A percentile compares a stretch with the other conserved stretches of the same genome.
phyloP scores from a whole-genome alignment of 2,888 invertebrate genomes.

The Coelinius sp. region DNA sequence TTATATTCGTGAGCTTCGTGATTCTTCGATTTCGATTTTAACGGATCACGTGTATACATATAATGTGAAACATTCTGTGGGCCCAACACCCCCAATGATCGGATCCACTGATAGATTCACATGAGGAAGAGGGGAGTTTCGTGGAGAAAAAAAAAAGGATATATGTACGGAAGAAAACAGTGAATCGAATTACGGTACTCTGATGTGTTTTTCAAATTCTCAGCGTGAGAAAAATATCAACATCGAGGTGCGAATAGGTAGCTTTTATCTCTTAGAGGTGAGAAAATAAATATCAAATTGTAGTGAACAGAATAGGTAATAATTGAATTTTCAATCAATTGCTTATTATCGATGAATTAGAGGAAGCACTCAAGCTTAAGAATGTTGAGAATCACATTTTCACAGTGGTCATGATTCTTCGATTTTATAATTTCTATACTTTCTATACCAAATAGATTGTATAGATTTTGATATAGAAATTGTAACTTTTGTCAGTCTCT shows the following conservation, averaged over 20 bases:
- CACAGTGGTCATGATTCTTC: background rate
- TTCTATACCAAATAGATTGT: too few relatives aligned
- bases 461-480: background rate
- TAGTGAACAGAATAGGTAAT: too few relatives aligned
- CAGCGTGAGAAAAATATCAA: constrained; percentile 28
- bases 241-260: background rate
- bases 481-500: background rate
- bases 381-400: background rate
- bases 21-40: constrained; percentile 47
- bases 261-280: background rate
- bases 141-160: background rate
- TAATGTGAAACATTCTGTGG: constrained; percentile 37
- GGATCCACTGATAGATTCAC: constrained; percentile 46
- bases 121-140: constrained; percentile 29
- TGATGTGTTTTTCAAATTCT: constrained; percentile 20
- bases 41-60: constrained; percentile 47
- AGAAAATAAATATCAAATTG: background rate
- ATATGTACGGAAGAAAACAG: constrained; percentile 10
- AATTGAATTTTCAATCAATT: too few relatives aligned
- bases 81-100: constrained; percentile 40
- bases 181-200: constrained; percentile 31
- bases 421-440: too few relatives aligned
- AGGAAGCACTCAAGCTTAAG: background rate
- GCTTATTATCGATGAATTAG: background rate
- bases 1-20: constrained; percentile 48